A percentile compares a stretch with the other conserved stretches of the same genome.
Evolutionary conservation across 2,113 vertebrate species (phyloP).

Genomic region (Epinephelus cyanopodus): DNA sequence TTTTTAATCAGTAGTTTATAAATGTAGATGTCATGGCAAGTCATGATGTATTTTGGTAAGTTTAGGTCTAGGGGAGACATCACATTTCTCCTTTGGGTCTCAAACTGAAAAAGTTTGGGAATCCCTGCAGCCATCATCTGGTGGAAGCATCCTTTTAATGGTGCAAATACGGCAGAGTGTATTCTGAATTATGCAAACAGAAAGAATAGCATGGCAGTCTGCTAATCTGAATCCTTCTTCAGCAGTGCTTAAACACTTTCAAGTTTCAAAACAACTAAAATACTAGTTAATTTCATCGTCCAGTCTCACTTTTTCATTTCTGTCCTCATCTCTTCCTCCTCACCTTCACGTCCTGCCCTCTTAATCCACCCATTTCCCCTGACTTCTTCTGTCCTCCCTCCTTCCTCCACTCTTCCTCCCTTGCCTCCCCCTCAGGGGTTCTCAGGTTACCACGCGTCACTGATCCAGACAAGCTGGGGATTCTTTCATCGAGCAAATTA

Average conservation of each 20-base stretch:
- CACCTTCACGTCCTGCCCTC: constrained; percentile 65
- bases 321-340: constrained; percentile 53
- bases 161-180: neutral
- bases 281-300: neutral
- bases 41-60: too few species aligned
- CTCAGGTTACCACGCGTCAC: constrained; percentile 83
- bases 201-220: neutral
- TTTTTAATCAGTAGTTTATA: too few species aligned
- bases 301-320: neutral
- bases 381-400: constrained; percentile 57
- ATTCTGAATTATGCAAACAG: neutral
- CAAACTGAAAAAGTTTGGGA: too few species aligned
- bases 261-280: neutral
- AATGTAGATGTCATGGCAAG: too few species aligned
- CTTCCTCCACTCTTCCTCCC: constrained; percentile 54
- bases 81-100: too few species aligned
- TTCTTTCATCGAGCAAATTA: constrained; percentile 82
- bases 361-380: constrained; percentile 69
- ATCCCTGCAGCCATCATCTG: neutral
- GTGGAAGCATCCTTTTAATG: neutral
- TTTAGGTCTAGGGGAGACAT: too few species aligned
- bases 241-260: neutral
- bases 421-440: constrained; percentile 65
- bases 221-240: neutral
- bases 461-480: constrained; percentile 83